Base-by-base conservation (phyloP, 2,113 vertebrate genomes). In the Poeciliopsis prolifica region DNA sequence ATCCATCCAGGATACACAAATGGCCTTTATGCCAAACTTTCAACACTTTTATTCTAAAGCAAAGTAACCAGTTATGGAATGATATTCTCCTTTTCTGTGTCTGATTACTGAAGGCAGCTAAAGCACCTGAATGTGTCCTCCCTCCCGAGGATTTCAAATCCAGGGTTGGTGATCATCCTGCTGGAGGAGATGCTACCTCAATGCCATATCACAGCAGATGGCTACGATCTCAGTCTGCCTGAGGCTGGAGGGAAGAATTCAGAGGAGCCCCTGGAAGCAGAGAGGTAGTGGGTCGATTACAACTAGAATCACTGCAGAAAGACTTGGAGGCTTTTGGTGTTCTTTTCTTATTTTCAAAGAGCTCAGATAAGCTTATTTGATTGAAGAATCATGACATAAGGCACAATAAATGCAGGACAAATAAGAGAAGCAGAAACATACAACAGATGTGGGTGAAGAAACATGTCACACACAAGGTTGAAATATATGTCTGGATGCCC, bases 151-250 rank as follows among this genome's bases (percentile, higher is more conserved):
- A 87, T 97, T 66, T 73, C 85, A 9, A 91, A 37, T 78, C 95
- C 94, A 0, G 93, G 94, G 1, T 85, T 97, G 81, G 83, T 94
- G 11, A 85, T 73, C 64, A 97, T 98, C 77, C 86, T 97, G 60
- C 66, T 97, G 84, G 96, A 98, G 76, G 97, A 98, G 80, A 95
- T 96, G 94, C 86, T 98, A 64, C 96, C 95, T 2, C 77, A 78
- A n/a, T 97, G 97, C 26, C 70, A 93, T 28, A 86, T 97, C 68
- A 83, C 81, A 1, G 96, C 95, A 15, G 76, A 77, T 1, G 89
- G 94, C 9, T 95, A 94, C 26, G 37, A 89, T 6, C 78, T 77
- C 77, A 89, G 80, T 69, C 61, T 93, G 40, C 83, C 1, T 15
- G 28, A 71, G 15, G 69, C 54, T 4, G 37, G 0, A 11, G 65